Conservation (phyloP, 2,797 vertebrate genomes). For the Melanotaenia trifasciata region DNA sequence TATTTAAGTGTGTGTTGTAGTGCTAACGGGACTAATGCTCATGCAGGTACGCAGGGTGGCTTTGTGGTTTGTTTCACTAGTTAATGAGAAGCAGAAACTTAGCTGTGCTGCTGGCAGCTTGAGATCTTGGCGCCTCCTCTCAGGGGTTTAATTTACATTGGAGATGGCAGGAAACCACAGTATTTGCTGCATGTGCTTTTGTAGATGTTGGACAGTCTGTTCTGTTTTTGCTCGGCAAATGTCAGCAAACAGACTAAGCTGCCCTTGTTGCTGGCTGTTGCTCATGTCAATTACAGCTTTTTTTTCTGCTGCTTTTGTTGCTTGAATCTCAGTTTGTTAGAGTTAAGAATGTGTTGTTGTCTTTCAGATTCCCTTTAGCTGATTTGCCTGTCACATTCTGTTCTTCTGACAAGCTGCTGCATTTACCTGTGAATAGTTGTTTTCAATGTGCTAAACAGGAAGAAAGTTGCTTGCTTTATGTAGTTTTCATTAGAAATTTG, state of each 20-base stretch:
- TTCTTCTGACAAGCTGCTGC: neutral
- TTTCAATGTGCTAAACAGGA: too few relatives aligned
- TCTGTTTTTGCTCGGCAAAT: conserved; percentile 57
- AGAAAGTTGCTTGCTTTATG: neutral
- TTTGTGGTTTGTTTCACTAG: conserved; percentile 29
- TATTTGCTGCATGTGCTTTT: conserved; percentile 41
- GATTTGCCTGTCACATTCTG: neutral
- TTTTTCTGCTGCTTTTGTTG: conserved; percentile 10
- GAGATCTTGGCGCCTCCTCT: conserved; percentile 37
- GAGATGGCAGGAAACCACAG: conserved; percentile 31
- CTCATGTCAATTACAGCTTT: conserved; percentile 21
- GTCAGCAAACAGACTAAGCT: conserved; percentile 50
- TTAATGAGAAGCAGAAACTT: conserved; percentile 23
- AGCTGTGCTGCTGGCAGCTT: conserved; percentile 27
- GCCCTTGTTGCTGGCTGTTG: conserved; percentile 28
- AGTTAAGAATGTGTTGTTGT: conserved; percentile 6
- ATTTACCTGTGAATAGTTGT: too few relatives aligned
- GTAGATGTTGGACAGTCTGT: conserved; percentile 13
- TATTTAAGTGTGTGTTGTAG: neutral
- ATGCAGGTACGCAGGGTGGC: conserved; percentile 13
- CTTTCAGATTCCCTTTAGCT: neutral
- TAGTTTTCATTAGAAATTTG: neutral
- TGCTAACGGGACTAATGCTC: conserved; percentile 13
- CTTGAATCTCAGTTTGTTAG: conserved; percentile 28
- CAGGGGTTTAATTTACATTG: conserved; percentile 30